A percentile compares a stretch with the other conserved stretches of the same genome.
phyloP scores from a whole-genome alignment of 2,888 invertebrate species.

The Melinaea marsaeus region DNA sequence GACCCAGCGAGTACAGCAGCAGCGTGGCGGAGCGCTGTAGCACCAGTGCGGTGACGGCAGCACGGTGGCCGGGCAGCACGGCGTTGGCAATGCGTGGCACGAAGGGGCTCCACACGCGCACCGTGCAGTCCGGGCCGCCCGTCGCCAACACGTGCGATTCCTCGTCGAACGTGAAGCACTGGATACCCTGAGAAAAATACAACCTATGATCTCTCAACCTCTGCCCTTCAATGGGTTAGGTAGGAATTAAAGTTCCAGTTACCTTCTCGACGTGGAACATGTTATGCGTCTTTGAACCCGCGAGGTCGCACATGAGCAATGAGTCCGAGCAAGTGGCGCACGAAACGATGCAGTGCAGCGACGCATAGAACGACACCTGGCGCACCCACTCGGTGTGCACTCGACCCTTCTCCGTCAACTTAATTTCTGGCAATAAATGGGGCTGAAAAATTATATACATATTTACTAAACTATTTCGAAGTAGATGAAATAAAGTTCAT shows the following conservation, averaged over 20 bases:
- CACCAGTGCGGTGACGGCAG: constrained; percentile 81
- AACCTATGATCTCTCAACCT: no score
- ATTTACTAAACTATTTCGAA: no score
- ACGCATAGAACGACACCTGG: constrained; percentile 82
- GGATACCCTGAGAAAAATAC: constrained; percentile 70
- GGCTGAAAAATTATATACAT: constrained; percentile 14
- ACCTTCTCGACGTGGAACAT: constrained; percentile 78
- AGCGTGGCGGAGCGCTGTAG: constrained; percentile 80
- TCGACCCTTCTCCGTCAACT: constrained; percentile 73
- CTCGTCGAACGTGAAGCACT: constrained; percentile 80
- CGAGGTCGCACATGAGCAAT: constrained; percentile 80
- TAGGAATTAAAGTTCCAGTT: no score
- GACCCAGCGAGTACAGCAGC: constrained; percentile 83
- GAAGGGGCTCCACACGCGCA: constrained; percentile 89
- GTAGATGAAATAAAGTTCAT: no score
- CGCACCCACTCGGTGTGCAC: constrained; percentile 84
- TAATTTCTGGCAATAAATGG: constrained; percentile 62
- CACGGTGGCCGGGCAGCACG: constrained; percentile 82
- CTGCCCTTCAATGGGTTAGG: no score
- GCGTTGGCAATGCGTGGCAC: constrained; percentile 82
- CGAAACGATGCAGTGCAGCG: constrained; percentile 82
- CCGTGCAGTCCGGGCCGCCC: constrained; percentile 86
- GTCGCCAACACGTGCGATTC: constrained; percentile 79
- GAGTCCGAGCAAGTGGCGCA: constrained; percentile 80
- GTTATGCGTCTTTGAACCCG: constrained; percentile 75